Percentiles rank a stretch among this genome's conserved stretches.
Evolutionary conservation across 2,888 invertebrate genomes (phyloP).

Genomic region (Pollenia amentaria): DNA sequence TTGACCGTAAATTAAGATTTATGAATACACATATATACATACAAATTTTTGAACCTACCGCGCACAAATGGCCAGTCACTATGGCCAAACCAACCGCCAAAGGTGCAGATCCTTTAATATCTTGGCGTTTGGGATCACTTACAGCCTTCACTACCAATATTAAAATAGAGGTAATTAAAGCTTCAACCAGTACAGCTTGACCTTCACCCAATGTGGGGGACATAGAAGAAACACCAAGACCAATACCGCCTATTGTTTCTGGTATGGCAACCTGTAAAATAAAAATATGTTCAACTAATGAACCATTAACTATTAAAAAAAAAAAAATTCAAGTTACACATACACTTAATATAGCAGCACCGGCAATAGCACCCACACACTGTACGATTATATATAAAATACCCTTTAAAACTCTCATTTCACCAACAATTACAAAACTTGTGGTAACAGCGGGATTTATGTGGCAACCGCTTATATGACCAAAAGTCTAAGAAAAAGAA

Average conservation of each 20-base stretch:
- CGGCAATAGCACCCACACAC: slow-evolving; percentile 91
- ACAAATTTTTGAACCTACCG: slow-evolving; percentile 87
- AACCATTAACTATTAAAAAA: neutral
- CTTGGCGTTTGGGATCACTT: slow-evolving; percentile 91
- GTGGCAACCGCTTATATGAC: slow-evolving; percentile 95
- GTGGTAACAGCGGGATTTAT: slow-evolving; percentile 96
- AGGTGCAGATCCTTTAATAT: slow-evolving; percentile 93
- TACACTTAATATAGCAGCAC: slow-evolving; percentile 91
- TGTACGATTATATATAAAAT: slow-evolving; percentile 93
- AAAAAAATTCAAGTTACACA: slow-evolving; percentile 62
- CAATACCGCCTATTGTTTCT: slow-evolving; percentile 84
- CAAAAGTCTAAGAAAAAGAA: slow-evolving; percentile 87
- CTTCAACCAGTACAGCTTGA: slow-evolving; percentile 93
- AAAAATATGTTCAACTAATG: neutral
- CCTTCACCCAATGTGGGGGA: slow-evolving; percentile 86
- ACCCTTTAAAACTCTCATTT: slow-evolving; percentile 91
- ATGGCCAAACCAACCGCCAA: slow-evolving; percentile 95
- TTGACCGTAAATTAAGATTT: too few species aligned
- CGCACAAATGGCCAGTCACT: slow-evolving; percentile 92
- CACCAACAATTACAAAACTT: slow-evolving; percentile 92
- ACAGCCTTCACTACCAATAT: slow-evolving; percentile 95
- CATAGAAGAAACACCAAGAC: slow-evolving; percentile 88
- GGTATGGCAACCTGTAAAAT: slow-evolving; percentile 85
- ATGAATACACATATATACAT: too few species aligned
- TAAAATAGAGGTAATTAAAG: slow-evolving; percentile 93